Percentiles rank a stretch among this genome's conserved stretches.
These are phyloP conservation scores for Ligdia adustata DNA, from an alignment of 2,888 invertebrate genomes.

Conservation along the genomic window DNA sequence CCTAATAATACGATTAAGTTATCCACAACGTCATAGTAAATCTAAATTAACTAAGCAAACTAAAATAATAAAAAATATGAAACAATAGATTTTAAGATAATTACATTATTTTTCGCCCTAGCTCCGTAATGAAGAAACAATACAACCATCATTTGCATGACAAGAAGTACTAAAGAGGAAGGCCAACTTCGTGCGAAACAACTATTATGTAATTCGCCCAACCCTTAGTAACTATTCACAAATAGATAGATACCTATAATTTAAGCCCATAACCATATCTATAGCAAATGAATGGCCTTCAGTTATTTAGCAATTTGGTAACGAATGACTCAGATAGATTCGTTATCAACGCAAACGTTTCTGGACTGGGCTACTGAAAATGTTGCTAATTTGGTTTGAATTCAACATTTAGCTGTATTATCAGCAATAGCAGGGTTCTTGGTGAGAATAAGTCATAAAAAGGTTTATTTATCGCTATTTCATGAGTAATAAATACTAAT, in stretches of 20 bases:
- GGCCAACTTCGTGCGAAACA: background rate
- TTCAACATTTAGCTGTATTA: slow-evolving; percentile 11
- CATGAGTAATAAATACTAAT: background rate
- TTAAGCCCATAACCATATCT: slow-evolving; percentile 1
- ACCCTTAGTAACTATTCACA: too few species aligned
- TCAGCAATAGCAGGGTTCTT: background rate
- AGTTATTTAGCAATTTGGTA: background rate
- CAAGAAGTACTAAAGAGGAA: slow-evolving; percentile 12
- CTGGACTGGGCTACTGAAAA: background rate
- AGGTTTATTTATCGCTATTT: background rate
- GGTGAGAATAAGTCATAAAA: slow-evolving; percentile 1
- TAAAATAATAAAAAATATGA: too few species aligned
- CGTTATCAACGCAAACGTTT: slow-evolving; percentile 6
- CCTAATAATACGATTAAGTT: too few species aligned
- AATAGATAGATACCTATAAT: slow-evolving; percentile 10
- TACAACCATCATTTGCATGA: slow-evolving; percentile 4
- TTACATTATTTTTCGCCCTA: too few species aligned
- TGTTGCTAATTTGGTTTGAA: background rate
- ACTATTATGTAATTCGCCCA: slow-evolving; percentile 4
- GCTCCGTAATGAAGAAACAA: background rate
- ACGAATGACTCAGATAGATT: slow-evolving; percentile 15
- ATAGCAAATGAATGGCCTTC: background rate
- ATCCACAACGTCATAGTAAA: too few species aligned
- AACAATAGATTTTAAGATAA: too few species aligned
- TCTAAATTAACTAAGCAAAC: too few species aligned